phyloP scores from a whole-genome alignment of 2,113 vertebrate genomes.

The Rafetus swinhoei region DNA sequence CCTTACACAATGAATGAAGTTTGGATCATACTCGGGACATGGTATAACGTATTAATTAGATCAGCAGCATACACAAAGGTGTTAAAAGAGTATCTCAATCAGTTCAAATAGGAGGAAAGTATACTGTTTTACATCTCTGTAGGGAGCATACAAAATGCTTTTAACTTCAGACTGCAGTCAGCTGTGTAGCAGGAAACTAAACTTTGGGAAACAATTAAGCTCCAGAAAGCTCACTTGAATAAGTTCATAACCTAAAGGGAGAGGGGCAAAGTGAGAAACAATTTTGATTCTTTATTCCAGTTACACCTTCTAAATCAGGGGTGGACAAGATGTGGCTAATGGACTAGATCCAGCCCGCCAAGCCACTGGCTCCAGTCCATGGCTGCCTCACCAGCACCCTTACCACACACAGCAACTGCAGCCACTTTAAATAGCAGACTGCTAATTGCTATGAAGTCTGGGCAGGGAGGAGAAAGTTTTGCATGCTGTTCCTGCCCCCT shows the following conservation, averaged over 20 bases:
- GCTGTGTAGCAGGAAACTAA: constrained; percentile 48
- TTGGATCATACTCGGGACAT: neutral
- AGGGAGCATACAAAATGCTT: constrained; percentile 48
- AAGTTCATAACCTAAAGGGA: constrained; percentile 55
- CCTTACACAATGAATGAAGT: neutral
- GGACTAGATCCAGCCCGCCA: no score
- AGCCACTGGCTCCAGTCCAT: no score
- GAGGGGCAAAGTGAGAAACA: constrained; percentile 2
- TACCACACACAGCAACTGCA: no score
- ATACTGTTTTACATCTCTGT: constrained; percentile 31
- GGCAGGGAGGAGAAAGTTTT: no score
- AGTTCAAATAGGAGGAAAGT: constrained; percentile 5
- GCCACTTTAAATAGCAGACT: no score
- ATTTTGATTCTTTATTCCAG: neutral
- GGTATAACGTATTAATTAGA: constrained; percentile 17
- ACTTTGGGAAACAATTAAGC: constrained; percentile 60
- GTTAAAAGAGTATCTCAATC: constrained; percentile 41
- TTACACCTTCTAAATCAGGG: neutral
- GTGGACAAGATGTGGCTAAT: no score
- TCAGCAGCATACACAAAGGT: constrained; percentile 32
- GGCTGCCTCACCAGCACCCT: no score
- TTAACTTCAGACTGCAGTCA: constrained; percentile 28
- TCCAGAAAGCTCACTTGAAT: constrained; percentile 49
- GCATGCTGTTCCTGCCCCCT: no score
- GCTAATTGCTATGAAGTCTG: no score